Percentiles rank a stretch among this genome's conserved stretches.
Conservation (phyloP, 2,113 vertebrate genomes). For the Amphiprion percula region DNA sequence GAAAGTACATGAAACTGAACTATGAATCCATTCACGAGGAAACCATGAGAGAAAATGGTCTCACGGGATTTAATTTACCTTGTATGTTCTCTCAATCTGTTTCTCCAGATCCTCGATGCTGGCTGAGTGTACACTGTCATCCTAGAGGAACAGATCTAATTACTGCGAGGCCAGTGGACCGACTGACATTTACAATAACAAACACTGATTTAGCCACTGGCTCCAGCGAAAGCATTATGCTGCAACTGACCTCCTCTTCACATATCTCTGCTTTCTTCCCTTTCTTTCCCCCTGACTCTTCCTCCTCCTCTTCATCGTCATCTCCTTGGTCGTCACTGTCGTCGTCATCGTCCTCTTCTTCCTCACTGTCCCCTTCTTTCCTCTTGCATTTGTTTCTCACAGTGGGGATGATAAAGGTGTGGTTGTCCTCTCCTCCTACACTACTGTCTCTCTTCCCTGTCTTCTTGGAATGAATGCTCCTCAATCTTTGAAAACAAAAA, state of each 20-base stretch:
- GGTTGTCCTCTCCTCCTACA: slow-evolving; percentile 85
- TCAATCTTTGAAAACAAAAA: slow-evolving; percentile 83
- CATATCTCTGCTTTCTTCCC: slow-evolving; percentile 90
- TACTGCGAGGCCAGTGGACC: slow-evolving; percentile 23
- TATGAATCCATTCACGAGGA: not conserved
- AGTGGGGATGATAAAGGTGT: slow-evolving; percentile 78
- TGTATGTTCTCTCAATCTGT: slow-evolving; percentile 93
- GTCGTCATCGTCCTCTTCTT: slow-evolving; percentile 92
- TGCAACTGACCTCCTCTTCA: slow-evolving; percentile 94
- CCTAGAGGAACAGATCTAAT: slow-evolving; percentile 80
- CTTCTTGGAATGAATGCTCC: slow-evolving; percentile 91
- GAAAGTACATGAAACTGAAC: not conserved
- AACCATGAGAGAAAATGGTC: not conserved
- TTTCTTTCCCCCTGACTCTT: slow-evolving; percentile 91
- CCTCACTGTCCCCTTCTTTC: slow-evolving; percentile 92
- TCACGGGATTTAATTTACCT: slow-evolving; percentile 82
- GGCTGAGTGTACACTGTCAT: slow-evolving; percentile 90
- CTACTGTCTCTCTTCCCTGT: slow-evolving; percentile 88
- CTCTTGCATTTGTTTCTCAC: slow-evolving; percentile 88
- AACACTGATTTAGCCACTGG: slow-evolving; percentile 17
- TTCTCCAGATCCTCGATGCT: slow-evolving; percentile 95
- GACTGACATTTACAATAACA: slow-evolving; percentile 40
- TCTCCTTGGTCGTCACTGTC: slow-evolving; percentile 91
- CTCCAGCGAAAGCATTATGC: slow-evolving; percentile 17
- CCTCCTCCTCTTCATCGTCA: slow-evolving; percentile 88